Base-by-base conservation (phyloP, 2,113 vertebrate species). In the Harpagus bidentatus region DNA sequence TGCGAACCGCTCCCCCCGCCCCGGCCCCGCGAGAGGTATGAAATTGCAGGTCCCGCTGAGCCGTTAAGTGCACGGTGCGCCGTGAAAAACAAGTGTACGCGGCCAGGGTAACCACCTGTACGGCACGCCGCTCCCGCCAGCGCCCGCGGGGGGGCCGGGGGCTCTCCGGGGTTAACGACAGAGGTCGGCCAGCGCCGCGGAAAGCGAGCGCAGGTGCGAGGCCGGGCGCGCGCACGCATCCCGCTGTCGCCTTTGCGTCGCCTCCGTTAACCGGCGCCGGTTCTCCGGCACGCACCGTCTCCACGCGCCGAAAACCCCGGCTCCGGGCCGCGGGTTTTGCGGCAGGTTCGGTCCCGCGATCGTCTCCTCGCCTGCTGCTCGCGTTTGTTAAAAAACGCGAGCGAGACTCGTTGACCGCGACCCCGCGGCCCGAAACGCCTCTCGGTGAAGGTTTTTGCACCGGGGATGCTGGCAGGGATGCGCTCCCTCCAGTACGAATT, bases 81-180 rank as follows among this genome's bases (percentile, higher is more conserved):
- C 97, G 98, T 95, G 98, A 98, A 99, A 99, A 99, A 99, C 98
- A 99, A 99, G 99, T 99, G 99, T 98, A 98, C 59, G 67, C 12
- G 69, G 97, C 97, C 96, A 70, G 95, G 88, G 96, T 16, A 97
- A 98, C 98, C 99, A 99, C 99, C 99, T 99, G 99, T 98, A 97
- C 98, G 89, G 76, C 72, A 66, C 85, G 85, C 48, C 48, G 28
- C 10, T 94, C 42, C 97, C 96, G 5, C 97, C 93, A 21, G 45
- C 45, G 63, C 83, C 93, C 78, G 38, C 16, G 92, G 94, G 85
- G 19, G 42, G 65, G 22, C 4, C 5, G 12, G 34, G 66, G 96
- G 94, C 97, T 84, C 78, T n/a, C 42, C 48, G 6, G 81, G 96
- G 97, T 96, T 93, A 97, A 95, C 15, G 78, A 65, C 85, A 47